Evolutionary conservation across 2,888 invertebrate genomes (phyloP).

Genomic region (Hermaeophaga mercurialis): DNA sequence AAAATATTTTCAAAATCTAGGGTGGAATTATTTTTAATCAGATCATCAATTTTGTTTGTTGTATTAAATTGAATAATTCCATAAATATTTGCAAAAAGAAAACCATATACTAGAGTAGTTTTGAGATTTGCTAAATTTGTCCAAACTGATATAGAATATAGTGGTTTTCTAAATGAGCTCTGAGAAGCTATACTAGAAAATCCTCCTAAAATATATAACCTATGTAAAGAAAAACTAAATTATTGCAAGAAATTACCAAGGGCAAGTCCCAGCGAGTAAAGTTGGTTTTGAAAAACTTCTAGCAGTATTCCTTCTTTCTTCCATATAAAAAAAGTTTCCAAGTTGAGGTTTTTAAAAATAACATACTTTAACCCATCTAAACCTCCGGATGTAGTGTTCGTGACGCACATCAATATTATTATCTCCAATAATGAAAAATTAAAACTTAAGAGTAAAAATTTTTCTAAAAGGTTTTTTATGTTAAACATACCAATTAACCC

Average conservation of each 20-base stretch:
- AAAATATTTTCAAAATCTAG: conserved; percentile 23
- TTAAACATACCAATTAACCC: conserved; percentile 22
- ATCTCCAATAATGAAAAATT: conserved; percentile 19
- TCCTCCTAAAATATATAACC: conserved; percentile 26
- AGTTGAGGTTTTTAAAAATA: conserved; percentile 7
- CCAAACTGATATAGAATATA: conserved; percentile 24
- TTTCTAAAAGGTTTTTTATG: conserved; percentile 13
- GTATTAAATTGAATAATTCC: conserved; percentile 22
- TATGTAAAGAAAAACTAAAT: neutral
- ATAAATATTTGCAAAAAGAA: conserved; percentile 24
- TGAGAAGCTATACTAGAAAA: conserved; percentile 28
- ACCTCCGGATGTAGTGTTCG: conserved; percentile 21
- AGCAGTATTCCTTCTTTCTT: conserved; percentile 19
- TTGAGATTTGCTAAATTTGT: conserved; percentile 23
- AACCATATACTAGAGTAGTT: conserved; percentile 13
- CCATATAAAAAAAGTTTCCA: conserved; percentile 22
- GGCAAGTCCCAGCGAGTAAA: conserved; percentile 28
- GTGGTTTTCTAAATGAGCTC: conserved; percentile 24
- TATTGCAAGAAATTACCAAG: conserved; percentile 26
- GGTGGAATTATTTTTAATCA: conserved; percentile 5
- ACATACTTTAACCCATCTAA: conserved; percentile 20
- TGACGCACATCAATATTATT: conserved; percentile 18
- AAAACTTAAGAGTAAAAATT: conserved; percentile 14
- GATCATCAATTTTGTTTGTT: neutral
- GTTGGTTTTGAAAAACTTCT: conserved; percentile 17